Evolutionary conservation across 2,888 invertebrate genomes (phyloP).

Genomic region (Malthinus seriepunctatus): DNA sequence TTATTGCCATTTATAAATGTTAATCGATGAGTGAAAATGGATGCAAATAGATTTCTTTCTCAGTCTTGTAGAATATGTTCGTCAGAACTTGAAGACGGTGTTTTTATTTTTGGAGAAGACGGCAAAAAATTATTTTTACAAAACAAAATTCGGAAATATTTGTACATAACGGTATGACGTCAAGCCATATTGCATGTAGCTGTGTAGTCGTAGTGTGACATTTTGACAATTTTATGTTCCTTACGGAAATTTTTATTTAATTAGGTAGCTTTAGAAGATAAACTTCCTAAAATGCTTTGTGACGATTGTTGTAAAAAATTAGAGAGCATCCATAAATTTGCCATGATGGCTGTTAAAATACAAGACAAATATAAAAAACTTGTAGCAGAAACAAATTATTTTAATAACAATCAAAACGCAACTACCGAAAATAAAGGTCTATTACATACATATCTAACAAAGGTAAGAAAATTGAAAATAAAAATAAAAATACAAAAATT

Average conservation of each 20-base stretch:
- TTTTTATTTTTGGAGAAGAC: constrained; percentile 69
- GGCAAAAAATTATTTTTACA: constrained; percentile 66
- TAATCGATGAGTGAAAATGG: constrained; percentile 45
- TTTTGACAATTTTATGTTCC: background rate
- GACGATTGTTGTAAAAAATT: constrained; percentile 65
- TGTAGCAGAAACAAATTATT: constrained; percentile 38
- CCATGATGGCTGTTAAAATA: constrained; percentile 65
- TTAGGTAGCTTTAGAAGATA: constrained; percentile 69
- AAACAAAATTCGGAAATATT: constrained; percentile 69
- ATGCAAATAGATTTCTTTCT: constrained; percentile 37
- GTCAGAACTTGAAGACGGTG: constrained; percentile 61
- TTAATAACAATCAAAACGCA: constrained; percentile 44
- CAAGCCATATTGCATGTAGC: constrained; percentile 30
- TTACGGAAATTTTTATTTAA: constrained; percentile 32
- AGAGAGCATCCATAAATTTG: constrained; percentile 69
- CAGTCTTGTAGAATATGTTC: constrained; percentile 67
- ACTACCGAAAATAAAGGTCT: constrained; percentile 56
- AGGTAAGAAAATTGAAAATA: constrained; percentile 47
- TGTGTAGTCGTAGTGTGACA: constrained; percentile 12
- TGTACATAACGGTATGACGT: constrained; percentile 64
- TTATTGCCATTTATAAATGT: constrained; percentile 18
- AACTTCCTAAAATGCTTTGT: constrained; percentile 71
- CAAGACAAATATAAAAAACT: constrained; percentile 62
- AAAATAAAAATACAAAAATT: background rate
- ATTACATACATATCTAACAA: constrained; percentile 60